These are phyloP conservation scores for Ctenosaura bakeri DNA, from an alignment of 2,797 vertebrate genomes.

Conservation along the genomic window DNA sequence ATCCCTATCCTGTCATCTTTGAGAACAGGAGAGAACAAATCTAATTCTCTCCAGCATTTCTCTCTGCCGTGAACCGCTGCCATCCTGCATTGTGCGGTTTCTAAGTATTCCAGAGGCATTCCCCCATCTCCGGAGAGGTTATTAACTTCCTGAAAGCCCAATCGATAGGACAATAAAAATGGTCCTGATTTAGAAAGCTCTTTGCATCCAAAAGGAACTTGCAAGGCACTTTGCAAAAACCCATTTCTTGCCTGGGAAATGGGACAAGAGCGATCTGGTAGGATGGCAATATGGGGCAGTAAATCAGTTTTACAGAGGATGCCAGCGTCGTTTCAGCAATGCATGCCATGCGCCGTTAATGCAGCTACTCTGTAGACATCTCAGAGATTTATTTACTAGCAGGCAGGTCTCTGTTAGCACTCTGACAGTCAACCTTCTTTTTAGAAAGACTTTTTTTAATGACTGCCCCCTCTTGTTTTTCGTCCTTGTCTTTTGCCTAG, in stretches of 20 bases:
- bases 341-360: not conserved
- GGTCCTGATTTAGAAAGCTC: slow-evolving; percentile 55
- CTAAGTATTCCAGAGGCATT: no score
- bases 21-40: no score
- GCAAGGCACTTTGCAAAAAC: fast-evolving
- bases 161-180: slow-evolving; percentile 58
- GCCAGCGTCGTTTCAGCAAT: no score
- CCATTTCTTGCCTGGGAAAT: not conserved
- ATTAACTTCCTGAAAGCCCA: slow-evolving; percentile 62
- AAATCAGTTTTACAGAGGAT: not conserved
- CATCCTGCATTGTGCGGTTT: not conserved
- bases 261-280: not conserved
- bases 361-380: not conserved
- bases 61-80: not conserved
- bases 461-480: no score
- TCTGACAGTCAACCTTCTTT: no score
- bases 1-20: not conserved
- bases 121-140: slow-evolving; percentile 66
- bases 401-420: no score
- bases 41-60: not conserved
- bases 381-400: no score
- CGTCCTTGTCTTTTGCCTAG: no score
- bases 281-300: not conserved
- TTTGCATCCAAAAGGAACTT: slow-evolving; percentile 29
- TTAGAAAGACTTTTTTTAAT: no score